Conservation (phyloP, 92 coral and sea anemone genomes). For the Heliopora coerulea region DNA sequence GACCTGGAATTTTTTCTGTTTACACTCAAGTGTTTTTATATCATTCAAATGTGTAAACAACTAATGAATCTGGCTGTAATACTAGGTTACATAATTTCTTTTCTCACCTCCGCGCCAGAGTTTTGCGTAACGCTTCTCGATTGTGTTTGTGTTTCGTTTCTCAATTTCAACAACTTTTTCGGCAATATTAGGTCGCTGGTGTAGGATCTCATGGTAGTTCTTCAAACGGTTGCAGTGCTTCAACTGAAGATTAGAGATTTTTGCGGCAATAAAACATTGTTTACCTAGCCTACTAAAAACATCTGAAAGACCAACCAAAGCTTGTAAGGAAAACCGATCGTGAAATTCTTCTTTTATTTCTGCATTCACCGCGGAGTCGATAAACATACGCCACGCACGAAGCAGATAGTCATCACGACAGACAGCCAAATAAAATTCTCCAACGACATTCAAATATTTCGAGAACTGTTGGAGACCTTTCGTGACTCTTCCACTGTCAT, state of each 20-base stretch:
- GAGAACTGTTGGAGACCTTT: neutral
- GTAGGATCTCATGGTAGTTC: neutral
- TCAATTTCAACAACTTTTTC: neutral
- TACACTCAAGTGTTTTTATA: no score
- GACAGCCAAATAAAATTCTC: slow-evolving; percentile 7
- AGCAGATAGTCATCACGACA: neutral
- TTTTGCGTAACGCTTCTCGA: neutral
- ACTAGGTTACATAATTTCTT: no score
- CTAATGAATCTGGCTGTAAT: no score
- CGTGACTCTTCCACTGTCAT: neutral
- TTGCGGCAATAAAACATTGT: slow-evolving; percentile 4
- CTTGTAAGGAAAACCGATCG: slow-evolving; percentile 11
- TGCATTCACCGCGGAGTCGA: slow-evolving; percentile 4
- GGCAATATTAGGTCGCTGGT: slow-evolving; percentile 16
- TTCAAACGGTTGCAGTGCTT: slow-evolving; percentile 21
- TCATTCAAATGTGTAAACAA: no score
- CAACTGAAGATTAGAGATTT: slow-evolving; percentile 17
- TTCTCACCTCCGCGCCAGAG: neutral
- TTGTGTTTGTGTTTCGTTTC: neutral
- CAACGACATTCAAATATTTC: slow-evolving; percentile 13
- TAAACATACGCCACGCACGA: slow-evolving; percentile 1
- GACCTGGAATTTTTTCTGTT: no score
- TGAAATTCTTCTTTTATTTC: neutral
- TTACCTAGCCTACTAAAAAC: slow-evolving; percentile 5
- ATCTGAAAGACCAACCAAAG: slow-evolving; percentile 32